These are phyloP conservation scores for Columbina picui DNA, from an alignment of 2,113 vertebrate species.

Conservation along the genomic window DNA sequence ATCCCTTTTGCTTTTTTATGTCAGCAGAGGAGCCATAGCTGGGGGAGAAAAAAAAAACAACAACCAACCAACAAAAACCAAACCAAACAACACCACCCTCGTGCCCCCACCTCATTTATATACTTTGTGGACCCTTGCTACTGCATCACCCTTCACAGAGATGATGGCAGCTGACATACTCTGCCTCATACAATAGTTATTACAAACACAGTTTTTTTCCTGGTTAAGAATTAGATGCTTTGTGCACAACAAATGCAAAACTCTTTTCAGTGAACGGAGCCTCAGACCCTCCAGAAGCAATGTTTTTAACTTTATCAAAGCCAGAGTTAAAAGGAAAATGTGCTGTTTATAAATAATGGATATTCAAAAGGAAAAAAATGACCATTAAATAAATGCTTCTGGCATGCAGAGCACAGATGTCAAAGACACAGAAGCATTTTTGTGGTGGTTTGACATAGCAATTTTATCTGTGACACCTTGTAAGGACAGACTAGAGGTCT, in stretches of 20 bases:
- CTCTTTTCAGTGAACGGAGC: not conserved
- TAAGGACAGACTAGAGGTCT: not conserved
- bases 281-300: not conserved
- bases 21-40: not conserved
- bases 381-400: not conserved
- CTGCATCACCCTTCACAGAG: not conserved
- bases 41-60: not conserved
- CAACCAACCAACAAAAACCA: not conserved
- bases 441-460: conserved; percentile 4
- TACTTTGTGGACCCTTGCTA: not conserved
- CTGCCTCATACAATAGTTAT: not conserved
- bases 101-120: not conserved
- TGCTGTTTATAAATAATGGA: not conserved
- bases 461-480: not conserved
- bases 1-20: not conserved
- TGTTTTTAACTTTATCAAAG: not conserved
- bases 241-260: not conserved
- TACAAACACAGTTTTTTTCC: not conserved
- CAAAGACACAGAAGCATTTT: conserved; percentile 43
- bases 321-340: not conserved
- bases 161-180: not conserved
- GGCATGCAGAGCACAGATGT: not conserved
- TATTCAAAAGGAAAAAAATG: not conserved
- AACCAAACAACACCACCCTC: not conserved
- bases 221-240: not conserved